Evolutionary conservation across 2,888 invertebrate species (phyloP).

Genomic region (Aelia acuminata): DNA sequence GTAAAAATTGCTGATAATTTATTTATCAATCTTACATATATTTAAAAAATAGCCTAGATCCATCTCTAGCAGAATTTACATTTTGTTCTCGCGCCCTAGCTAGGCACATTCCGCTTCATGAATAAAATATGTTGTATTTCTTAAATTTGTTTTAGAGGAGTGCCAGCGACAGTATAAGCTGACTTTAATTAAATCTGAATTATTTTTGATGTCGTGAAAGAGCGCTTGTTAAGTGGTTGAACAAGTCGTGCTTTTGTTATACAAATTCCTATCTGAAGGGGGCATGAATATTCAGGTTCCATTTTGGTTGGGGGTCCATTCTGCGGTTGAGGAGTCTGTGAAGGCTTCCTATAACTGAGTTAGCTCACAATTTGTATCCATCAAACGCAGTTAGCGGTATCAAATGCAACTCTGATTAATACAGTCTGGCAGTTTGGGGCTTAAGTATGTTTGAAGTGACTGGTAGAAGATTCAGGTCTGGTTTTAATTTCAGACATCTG

Average conservation of each 20-base stretch:
- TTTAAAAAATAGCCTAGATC: neutral
- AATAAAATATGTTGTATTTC: neutral
- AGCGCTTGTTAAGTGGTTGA: neutral
- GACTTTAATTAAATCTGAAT: neutral
- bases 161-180: neutral
- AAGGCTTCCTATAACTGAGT: slow-evolving; percentile 21
- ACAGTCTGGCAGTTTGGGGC: neutral
- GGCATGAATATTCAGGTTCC: neutral
- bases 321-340: neutral
- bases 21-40: too few species aligned
- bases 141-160: neutral
- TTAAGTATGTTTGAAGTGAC: neutral
- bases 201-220: neutral
- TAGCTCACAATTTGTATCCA: slow-evolving; percentile 31
- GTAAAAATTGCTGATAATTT: too few species aligned
- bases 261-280: slow-evolving; percentile 22
- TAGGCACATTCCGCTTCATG: neutral
- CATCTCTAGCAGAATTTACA: neutral
- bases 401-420: neutral
- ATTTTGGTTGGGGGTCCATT: neutral
- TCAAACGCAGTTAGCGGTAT: slow-evolving; percentile 25
- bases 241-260: slow-evolving; percentile 8
- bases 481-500: too few species aligned
- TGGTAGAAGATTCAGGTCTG: too few species aligned
- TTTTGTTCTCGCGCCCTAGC: neutral